These are phyloP conservation scores for Amphiura filiformis DNA, from an alignment of 35 echinoderm and acorn worm species.

Conservation along the genomic window DNA sequence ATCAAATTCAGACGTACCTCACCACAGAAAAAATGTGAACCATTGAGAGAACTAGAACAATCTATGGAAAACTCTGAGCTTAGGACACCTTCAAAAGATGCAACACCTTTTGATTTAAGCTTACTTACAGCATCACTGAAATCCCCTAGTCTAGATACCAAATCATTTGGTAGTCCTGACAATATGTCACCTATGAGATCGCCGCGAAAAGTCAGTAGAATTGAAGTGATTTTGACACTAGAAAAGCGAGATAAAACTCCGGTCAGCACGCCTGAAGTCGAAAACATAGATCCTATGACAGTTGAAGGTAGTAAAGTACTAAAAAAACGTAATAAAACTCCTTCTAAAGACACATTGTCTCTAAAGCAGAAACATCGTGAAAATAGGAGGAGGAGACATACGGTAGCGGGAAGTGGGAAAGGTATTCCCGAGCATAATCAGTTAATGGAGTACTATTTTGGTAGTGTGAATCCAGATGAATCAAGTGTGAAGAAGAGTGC, in stretches of 20 bases:
- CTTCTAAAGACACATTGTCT: slow-evolving; percentile 22
- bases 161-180: neutral
- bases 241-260: slow-evolving; percentile 59
- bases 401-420: slow-evolving; percentile 54
- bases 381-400: slow-evolving; percentile 68
- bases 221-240: slow-evolving; percentile 68
- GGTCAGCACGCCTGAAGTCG: slow-evolving; percentile 27
- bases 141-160: neutral
- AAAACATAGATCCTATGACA: slow-evolving; percentile 14
- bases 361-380: slow-evolving; percentile 59
- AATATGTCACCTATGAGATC: neutral
- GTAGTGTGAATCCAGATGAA: slow-evolving; percentile 36
- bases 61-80: neutral
- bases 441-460: slow-evolving; percentile 46
- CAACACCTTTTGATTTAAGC: neutral
- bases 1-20: slow-evolving; percentile 10
- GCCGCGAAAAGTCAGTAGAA: slow-evolving; percentile 42
- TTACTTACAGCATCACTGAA: neutral
- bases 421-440: slow-evolving; percentile 57
- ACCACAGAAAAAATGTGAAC: neutral
- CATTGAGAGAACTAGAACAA: neutral
- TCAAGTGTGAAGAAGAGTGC: slow-evolving; percentile 27
- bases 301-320: neutral
- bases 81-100: neutral
- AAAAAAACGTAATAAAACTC: neutral